phyloP scores from a whole-genome alignment of 2,113 vertebrate genomes.

The Shinisaurus crocodilurus region DNA sequence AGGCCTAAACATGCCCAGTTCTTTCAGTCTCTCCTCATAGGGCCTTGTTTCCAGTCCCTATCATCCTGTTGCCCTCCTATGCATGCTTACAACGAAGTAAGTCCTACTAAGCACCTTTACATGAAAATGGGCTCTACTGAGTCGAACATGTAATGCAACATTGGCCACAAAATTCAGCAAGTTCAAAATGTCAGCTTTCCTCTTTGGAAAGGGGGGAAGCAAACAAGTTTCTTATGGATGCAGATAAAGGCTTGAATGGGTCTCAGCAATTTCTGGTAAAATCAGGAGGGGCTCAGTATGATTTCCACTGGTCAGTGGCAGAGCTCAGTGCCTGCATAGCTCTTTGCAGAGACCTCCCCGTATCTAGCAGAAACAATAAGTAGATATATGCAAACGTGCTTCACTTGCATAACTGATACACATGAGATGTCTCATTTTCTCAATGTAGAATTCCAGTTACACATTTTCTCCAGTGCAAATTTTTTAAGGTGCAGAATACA shows the following conservation, averaged over 20 bases:
- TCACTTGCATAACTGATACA: neutral
- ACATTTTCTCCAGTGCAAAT: neutral
- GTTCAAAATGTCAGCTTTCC: neutral
- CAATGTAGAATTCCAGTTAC: neutral
- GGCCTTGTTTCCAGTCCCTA: too few relatives aligned
- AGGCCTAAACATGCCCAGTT: too few relatives aligned
- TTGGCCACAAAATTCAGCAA: neutral
- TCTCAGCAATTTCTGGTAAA: neutral
- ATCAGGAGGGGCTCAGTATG: neutral
- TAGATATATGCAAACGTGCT: neutral
- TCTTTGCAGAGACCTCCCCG: neutral
- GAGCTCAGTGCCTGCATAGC: neutral
- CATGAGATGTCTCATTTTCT: too few relatives aligned
- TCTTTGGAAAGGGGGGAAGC: neutral
- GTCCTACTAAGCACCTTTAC: neutral
- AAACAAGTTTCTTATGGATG: neutral
- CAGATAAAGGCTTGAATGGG: neutral
- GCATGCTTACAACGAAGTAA: too few relatives aligned
- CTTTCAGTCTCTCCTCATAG: too few relatives aligned
- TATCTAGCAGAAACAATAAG: neutral
- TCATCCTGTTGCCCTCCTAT: too few relatives aligned
- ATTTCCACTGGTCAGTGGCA: neutral
- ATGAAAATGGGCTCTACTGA: neutral
- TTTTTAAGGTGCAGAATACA: neutral
- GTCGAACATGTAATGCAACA: neutral